Percentiles rank a stretch among this genome's conserved stretches.
phyloP scores from a whole-genome alignment of 2,797 vertebrate species.

The Amazonetta brasiliensis region DNA sequence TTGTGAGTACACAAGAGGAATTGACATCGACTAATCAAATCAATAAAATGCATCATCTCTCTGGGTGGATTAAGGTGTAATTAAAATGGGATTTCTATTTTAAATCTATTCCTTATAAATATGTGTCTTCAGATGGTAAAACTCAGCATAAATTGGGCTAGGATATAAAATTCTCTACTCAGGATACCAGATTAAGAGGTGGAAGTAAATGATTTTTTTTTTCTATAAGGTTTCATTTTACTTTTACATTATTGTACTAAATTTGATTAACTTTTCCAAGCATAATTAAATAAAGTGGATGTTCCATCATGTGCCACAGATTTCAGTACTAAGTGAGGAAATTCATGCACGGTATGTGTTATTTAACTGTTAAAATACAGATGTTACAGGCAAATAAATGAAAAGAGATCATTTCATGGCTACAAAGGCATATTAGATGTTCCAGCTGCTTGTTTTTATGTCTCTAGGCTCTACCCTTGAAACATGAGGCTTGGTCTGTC shows the following conservation, averaged over 20 bases:
- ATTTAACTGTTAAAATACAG: background rate
- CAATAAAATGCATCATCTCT: background rate
- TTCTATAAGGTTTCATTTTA: background rate
- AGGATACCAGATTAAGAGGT: background rate
- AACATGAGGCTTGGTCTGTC: background rate
- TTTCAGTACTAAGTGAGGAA: background rate
- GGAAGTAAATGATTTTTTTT: background rate
- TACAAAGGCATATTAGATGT: background rate
- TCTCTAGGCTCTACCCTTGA: background rate
- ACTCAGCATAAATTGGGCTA: constrained; percentile 2
- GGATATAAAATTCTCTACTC: background rate
- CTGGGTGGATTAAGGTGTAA: background rate
- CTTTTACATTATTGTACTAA: background rate
- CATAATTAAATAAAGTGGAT: background rate
- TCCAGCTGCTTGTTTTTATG: background rate
- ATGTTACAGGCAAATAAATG: background rate
- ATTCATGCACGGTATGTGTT: background rate
- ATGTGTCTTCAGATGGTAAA: background rate
- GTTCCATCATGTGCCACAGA: background rate
- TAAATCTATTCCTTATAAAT: background rate
- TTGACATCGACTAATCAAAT: background rate
- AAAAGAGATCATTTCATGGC: background rate
- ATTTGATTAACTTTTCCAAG: background rate
- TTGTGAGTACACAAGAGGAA: background rate
- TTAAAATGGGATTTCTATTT: constrained; percentile 15